Percentiles rank a stretch among this genome's conserved stretches.
These are phyloP conservation scores for Protonibea diacanthus DNA, from an alignment of 2,797 vertebrate genomes.

Conservation along the genomic window DNA sequence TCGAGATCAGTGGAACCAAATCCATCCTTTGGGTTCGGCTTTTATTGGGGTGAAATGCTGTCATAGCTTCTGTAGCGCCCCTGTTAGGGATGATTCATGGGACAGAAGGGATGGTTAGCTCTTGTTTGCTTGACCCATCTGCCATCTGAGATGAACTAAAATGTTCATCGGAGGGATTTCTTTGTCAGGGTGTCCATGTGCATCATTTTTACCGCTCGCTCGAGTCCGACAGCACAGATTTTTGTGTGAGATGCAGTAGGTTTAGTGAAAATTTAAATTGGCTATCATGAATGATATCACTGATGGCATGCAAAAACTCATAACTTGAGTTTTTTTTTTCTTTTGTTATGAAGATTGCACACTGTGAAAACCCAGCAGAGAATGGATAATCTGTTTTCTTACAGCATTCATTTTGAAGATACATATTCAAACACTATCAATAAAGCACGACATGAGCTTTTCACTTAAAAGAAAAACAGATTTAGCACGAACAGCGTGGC, in stretches of 20 bases:
- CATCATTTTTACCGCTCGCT: slow-evolving; percentile 21
- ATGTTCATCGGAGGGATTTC: slow-evolving; percentile 25
- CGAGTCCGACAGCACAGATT: not conserved
- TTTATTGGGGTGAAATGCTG: slow-evolving; percentile 69
- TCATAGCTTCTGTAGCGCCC: slow-evolving; percentile 52
- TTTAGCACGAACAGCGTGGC: slow-evolving; percentile 2
- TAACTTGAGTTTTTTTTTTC: slow-evolving; percentile 6
- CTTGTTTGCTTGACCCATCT: slow-evolving; percentile 65
- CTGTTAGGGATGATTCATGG: slow-evolving; percentile 52
- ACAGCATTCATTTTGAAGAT: not conserved
- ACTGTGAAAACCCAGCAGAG: slow-evolving; percentile 7
- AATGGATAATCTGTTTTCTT: slow-evolving; percentile 4
- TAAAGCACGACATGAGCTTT: slow-evolving; percentile 3
- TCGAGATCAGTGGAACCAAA: slow-evolving; percentile 67
- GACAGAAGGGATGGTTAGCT: slow-evolving; percentile 45
- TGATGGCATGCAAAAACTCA: not conserved
- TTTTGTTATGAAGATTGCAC: not conserved
- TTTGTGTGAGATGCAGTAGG: not conserved
- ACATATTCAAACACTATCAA: slow-evolving; percentile 21
- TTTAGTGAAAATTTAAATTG: not conserved
- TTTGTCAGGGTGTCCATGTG: slow-evolving; percentile 36
- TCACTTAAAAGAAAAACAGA: slow-evolving; percentile 10
- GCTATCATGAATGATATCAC: not conserved
- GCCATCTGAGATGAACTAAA: slow-evolving; percentile 52
- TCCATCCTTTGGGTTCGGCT: slow-evolving; percentile 55